Conservation (phyloP, 2,888 invertebrate genomes). For the Charanyca ferruginea region DNA sequence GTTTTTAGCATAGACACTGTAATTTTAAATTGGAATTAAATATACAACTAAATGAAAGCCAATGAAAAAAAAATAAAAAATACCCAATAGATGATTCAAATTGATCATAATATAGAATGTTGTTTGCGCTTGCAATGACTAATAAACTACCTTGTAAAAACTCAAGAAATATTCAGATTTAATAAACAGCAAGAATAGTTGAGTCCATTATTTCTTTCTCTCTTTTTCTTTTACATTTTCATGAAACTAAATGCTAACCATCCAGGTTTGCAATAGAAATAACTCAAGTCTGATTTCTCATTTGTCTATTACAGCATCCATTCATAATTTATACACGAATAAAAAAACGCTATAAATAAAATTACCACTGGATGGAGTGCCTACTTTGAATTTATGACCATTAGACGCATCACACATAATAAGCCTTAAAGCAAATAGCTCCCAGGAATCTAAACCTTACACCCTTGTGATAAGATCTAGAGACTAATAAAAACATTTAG, state of each 20-base stretch:
- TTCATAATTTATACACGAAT: constrained; percentile 38
- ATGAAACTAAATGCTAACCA: neutral
- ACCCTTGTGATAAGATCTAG: constrained; percentile 47
- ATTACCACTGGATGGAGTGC: constrained; percentile 56
- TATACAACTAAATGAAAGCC: too few relatives aligned
- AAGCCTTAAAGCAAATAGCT: constrained; percentile 26
- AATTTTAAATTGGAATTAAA: too few relatives aligned
- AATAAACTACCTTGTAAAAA: too few relatives aligned
- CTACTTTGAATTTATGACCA: constrained; percentile 55
- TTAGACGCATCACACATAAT: constrained; percentile 40
- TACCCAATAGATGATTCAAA: too few relatives aligned
- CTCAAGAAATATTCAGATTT: too few relatives aligned
- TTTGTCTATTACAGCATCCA: constrained; percentile 39
- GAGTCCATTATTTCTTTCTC: neutral
- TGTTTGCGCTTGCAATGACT: too few relatives aligned
- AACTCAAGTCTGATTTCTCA: constrained; percentile 17
- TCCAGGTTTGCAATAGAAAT: constrained; percentile 25
- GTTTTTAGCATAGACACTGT: too few relatives aligned
- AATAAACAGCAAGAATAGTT: too few relatives aligned
- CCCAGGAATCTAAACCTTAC: constrained; percentile 45
- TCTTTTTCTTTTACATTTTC: neutral
- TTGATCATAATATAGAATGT: too few relatives aligned
- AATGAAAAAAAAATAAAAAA: too few relatives aligned
- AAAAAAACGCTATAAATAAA: constrained; percentile 55
- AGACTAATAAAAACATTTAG: constrained; percentile 33